These are phyloP conservation scores for Magallana ariakensis DNA, from an alignment of 1,140 invertebrate species.

Conservation along the genomic window DNA sequence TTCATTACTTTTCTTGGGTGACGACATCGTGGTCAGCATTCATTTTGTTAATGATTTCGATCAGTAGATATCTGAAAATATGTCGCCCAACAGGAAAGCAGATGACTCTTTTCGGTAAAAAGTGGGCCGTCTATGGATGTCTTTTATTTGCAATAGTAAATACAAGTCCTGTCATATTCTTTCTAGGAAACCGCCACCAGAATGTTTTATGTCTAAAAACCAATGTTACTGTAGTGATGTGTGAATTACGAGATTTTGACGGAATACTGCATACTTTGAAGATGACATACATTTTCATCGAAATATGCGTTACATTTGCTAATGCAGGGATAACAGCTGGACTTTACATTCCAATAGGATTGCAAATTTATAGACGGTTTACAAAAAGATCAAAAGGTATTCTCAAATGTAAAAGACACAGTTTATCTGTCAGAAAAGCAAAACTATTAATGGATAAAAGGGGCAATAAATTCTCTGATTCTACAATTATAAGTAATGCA, in stretches of 20 bases:
- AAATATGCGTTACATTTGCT: background rate
- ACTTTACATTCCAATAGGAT: background rate
- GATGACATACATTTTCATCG: background rate
- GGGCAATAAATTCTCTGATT: background rate
- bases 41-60: slow-evolving; percentile 45
- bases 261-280: background rate
- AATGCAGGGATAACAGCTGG: background rate
- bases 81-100: slow-evolving; percentile 47
- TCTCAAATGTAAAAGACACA: background rate
- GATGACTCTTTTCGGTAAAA: background rate
- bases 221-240: background rate
- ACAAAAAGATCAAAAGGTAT: background rate
- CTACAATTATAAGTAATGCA: background rate
- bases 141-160: background rate
- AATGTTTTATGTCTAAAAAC: no score
- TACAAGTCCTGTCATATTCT: slow-evolving; percentile 10
- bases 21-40: slow-evolving; percentile 51
- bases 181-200: background rate
- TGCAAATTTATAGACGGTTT: slow-evolving; percentile 9
- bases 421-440: background rate
- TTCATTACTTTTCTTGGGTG: slow-evolving; percentile 47
- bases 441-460: background rate
- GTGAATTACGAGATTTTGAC: background rate
- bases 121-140: background rate
- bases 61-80: slow-evolving; percentile 54